Evolutionary conservation across 2,797 vertebrate genomes (phyloP), one percentile per base, ranked within the genome.

Genomic region (Fistularia tabacaria): DNA sequence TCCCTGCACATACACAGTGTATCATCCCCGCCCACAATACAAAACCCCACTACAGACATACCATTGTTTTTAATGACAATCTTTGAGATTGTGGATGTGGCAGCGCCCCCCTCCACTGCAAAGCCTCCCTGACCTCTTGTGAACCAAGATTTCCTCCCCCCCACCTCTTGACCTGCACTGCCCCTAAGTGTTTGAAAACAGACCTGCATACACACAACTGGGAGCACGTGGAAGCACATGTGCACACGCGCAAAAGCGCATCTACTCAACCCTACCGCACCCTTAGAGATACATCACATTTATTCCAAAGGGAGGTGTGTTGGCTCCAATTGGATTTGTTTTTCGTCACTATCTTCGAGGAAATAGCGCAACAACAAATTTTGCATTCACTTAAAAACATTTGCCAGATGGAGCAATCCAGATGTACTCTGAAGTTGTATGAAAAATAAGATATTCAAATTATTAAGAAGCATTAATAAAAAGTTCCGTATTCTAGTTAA

Each of bases 171-270:
- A 73, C 53, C 66, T 71, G 56, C 62, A 81, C 71, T 78, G 75
- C 73, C 74, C 61, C 74, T 73, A 59, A 68, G 72, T 74, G 81
- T 79, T 77, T 25, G 46, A n/a, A 74, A 61, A 38, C 54, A 76
- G 50, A 58, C 51, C 54, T 70, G 54, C 76, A 80, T 43, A 42
- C 11, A 46, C 12, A 38, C 12, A 49, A 38, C 48, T 1, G 5
- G 6, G 6, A 12, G 15, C 40, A 15, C 38, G 38, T 51, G 51
- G 25, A 48, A 7, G 15, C 4, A 38, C 36, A 56, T 7, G 52
- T 3, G n/a, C 13, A 38, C 14, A 10, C n/a, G 44, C 36, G 15
- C 10, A 14, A 11, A 1, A 3, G 49, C 11, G 53, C 36, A 54
- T n/a, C 1, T 44, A 10, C 25, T 25, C 25, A 5, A 25, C 25